These are phyloP conservation scores for Phyllotis vaccarum DNA, from an alignment of 2,797 vertebrate species.

Conservation along the genomic window DNA sequence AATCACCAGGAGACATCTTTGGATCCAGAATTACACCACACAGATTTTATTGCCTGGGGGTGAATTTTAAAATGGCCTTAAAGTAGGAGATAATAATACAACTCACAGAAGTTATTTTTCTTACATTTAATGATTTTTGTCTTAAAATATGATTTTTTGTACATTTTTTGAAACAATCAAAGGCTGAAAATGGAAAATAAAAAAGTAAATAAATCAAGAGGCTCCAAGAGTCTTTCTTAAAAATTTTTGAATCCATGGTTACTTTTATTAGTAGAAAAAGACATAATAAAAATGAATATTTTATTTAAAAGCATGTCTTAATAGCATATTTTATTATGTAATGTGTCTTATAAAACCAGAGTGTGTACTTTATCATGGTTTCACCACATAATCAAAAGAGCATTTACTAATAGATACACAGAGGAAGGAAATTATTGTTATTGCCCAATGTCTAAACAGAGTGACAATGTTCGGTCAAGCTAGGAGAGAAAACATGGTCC, in stretches of 20 bases:
- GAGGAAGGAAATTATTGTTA: not conserved
- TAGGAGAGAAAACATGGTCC: slow-evolving; percentile 34
- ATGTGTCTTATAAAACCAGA: not conserved
- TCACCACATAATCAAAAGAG: not conserved
- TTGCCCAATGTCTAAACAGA: not conserved
- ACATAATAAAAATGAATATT: not conserved
- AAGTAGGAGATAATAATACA: not conserved
- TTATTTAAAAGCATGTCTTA: not conserved
- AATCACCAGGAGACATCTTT: not conserved
- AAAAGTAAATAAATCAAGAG: not conserved
- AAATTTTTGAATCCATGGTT: not conserved
- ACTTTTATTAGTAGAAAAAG: not conserved
- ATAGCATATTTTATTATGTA: not conserved
- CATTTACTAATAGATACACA: not conserved
- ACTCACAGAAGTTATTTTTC: not conserved
- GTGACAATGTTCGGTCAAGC: not conserved
- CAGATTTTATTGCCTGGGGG: not conserved
- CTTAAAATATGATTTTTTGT: slow-evolving; percentile 14
- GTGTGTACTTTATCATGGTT: not conserved
- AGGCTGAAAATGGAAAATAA: not conserved
- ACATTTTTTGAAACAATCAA: not conserved
- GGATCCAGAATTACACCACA: not conserved
- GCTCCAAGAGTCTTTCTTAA: not conserved
- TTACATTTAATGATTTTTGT: not conserved
- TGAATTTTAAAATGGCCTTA: not conserved